A percentile compares a stretch with the other conserved stretches of the same genome.
Evolutionary conservation across 2,113 vertebrate species (phyloP).

Genomic region (Desmodus rotundus): DNA sequence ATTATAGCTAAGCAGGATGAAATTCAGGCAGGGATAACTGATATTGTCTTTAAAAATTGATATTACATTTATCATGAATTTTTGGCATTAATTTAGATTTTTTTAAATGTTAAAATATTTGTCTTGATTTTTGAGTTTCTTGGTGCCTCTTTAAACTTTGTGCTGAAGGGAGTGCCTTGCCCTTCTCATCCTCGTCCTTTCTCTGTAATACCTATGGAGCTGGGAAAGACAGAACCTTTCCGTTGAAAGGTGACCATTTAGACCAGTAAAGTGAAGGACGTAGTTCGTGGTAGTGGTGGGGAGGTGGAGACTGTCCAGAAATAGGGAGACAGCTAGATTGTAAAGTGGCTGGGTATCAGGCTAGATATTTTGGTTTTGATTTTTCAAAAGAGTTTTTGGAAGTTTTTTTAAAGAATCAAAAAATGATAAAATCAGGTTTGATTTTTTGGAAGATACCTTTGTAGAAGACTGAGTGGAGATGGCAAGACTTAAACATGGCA

Average conservation of each 20-base stretch:
- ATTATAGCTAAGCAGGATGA: neutral
- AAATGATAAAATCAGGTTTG: neutral
- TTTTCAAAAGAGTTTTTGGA: neutral
- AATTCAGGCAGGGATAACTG: neutral
- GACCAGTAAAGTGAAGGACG: neutral
- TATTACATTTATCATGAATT: neutral
- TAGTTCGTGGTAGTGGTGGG: neutral
- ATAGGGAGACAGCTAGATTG: neutral
- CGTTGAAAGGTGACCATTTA: neutral
- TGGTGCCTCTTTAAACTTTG: neutral
- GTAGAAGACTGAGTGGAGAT: neutral
- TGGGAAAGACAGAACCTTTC: neutral
- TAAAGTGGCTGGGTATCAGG: neutral
- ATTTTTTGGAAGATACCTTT: neutral
- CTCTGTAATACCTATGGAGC: neutral
- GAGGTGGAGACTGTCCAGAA: neutral
- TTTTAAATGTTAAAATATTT: neutral
- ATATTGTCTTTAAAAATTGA: neutral
- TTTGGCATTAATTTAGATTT: neutral
- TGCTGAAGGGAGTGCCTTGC: neutral
- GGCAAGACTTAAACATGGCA: neutral
- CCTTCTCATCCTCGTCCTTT: neutral
- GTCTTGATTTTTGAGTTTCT: neutral
- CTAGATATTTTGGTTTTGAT: neutral
- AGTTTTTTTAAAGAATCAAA: neutral